Percentiles rank a stretch among this genome's conserved stretches.
phyloP scores from a whole-genome alignment of 2,113 vertebrate genomes.

The Morone chrysops region DNA sequence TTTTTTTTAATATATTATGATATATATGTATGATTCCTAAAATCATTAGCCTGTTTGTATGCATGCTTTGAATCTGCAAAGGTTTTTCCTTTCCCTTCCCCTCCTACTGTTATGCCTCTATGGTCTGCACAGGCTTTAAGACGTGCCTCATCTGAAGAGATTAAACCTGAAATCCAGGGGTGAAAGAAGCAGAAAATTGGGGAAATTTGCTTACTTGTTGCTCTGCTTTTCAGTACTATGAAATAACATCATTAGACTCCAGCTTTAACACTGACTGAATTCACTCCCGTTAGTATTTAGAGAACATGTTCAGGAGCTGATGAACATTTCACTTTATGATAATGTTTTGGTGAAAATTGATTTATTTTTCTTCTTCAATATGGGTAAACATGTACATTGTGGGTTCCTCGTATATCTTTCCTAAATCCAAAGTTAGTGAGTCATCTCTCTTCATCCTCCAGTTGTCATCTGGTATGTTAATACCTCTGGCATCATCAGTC shows the following conservation, averaged over 20 bases:
- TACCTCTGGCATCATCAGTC: slow-evolving; percentile 21
- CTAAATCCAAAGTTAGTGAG: slow-evolving; percentile 14
- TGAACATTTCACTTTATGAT: background rate
- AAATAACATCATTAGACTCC: slow-evolving; percentile 16
- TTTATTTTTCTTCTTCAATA: background rate
- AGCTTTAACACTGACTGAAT: background rate
- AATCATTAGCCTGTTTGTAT: background rate
- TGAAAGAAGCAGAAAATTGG: slow-evolving; percentile 28
- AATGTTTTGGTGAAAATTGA: background rate
- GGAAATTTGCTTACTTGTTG: slow-evolving; percentile 25
- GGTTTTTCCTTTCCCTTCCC: background rate
- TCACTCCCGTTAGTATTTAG: background rate
- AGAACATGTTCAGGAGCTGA: background rate
- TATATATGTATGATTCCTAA: background rate
- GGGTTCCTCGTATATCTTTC: slow-evolving; percentile 8
- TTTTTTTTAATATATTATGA: background rate
- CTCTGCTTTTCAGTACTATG: background rate
- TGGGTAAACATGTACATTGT: background rate
- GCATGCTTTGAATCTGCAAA: slow-evolving; percentile 30
- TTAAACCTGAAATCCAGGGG: slow-evolving; percentile 39
- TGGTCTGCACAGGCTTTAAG: slow-evolving; percentile 16
- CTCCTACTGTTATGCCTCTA: background rate
- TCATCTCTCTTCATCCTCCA: slow-evolving; percentile 22
- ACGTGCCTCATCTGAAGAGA: slow-evolving; percentile 1
- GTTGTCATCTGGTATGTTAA: slow-evolving; percentile 12